Evolutionary conservation across 53 echinoderm and acorn worm genomes (phyloP).

Genomic region (Paracentrotus lividus): DNA sequence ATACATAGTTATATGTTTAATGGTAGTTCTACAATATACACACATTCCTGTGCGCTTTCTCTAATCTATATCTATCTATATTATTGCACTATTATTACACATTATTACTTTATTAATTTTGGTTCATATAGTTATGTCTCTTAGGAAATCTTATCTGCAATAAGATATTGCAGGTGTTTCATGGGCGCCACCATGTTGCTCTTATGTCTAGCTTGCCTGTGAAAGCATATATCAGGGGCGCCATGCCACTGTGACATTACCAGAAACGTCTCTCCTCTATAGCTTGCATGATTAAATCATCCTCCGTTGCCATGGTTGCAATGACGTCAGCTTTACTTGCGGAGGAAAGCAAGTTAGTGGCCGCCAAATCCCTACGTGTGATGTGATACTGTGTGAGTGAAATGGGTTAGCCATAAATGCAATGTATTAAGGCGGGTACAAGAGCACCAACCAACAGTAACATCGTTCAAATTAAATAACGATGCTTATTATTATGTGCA

Average conservation of each 20-base stretch:
- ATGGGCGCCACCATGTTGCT: conserved; percentile 20
- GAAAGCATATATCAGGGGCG: neutral
- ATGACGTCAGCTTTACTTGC: conserved; percentile 56
- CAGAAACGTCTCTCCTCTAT: conserved; percentile 16
- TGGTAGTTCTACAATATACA: neutral
- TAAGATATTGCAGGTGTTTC: conserved; percentile 30
- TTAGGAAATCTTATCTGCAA: neutral
- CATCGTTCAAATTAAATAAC: conserved; percentile 24
- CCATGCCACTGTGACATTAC: conserved; percentile 12
- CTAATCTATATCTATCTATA: neutral
- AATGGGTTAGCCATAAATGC: neutral
- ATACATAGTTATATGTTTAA: conserved; percentile 27
- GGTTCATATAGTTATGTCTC: neutral
- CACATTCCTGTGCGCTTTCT: neutral
- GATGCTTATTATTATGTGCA: neutral
- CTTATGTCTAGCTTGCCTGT: neutral
- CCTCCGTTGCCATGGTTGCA: conserved; percentile 48
- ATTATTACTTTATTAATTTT: neutral
- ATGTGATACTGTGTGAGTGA: conserved; percentile 29
- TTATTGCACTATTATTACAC: neutral
- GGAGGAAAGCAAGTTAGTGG: conserved; percentile 1
- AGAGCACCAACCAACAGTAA: neutral
- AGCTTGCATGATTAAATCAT: conserved; percentile 70
- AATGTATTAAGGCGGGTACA: neutral
- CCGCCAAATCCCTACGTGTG: neutral